These are phyloP conservation scores for Idaea biselata DNA, from an alignment of 2,888 invertebrate genomes.

Conservation along the genomic window DNA sequence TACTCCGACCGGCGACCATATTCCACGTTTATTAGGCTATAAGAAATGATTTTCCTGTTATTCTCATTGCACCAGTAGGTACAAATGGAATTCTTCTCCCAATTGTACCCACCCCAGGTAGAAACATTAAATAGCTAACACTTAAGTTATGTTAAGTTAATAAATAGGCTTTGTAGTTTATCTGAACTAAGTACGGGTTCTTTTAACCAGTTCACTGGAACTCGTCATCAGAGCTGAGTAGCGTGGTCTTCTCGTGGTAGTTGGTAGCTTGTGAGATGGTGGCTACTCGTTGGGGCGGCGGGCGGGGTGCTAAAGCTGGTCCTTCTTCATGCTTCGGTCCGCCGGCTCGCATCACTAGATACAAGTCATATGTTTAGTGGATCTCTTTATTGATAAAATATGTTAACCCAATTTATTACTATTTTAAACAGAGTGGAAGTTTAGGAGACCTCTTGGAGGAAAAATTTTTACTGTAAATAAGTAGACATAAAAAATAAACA, in stretches of 20 bases:
- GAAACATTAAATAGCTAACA: too few relatives aligned
- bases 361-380: not conserved
- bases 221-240: conserved; percentile 97
- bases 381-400: not conserved
- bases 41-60: too few relatives aligned
- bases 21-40: too few relatives aligned
- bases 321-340: conserved; percentile 67
- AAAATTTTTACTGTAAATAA: too few relatives aligned
- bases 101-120: too few relatives aligned
- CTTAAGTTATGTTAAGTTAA: too few relatives aligned
- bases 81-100: too few relatives aligned
- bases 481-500: too few relatives aligned
- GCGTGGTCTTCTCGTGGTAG: conserved; percentile 97
- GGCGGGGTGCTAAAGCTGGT: conserved; percentile 78
- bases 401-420: not conserved
- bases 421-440: not conserved
- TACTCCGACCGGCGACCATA: too few relatives aligned
- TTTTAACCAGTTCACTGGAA: conserved; percentile 83
- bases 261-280: conserved; percentile 87
- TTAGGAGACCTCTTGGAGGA: too few relatives aligned
- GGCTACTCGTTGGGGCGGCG: conserved; percentile 86
- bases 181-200: not conserved
- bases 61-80: too few relatives aligned
- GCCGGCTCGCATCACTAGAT: conserved; percentile 66
- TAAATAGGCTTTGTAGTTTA: not conserved